Evolutionary conservation across 2,113 vertebrate genomes (phyloP).

Genomic region (Colistium nudipinnis): DNA sequence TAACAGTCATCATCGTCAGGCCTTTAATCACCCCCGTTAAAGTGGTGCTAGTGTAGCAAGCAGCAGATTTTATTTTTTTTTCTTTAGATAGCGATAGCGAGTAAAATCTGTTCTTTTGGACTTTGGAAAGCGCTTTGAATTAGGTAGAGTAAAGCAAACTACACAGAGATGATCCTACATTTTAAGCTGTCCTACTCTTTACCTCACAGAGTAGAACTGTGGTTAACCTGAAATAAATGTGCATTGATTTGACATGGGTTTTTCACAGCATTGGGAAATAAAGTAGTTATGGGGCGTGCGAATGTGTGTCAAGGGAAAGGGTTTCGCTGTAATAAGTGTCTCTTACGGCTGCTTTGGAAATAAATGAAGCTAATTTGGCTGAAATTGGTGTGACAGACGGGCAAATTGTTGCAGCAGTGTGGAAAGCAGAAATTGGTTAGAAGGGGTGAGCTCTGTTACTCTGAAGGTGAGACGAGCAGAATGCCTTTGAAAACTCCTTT

Average conservation of each 20-base stretch:
- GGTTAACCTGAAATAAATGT: conserved; percentile 76
- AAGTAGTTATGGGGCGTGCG: conserved; percentile 68
- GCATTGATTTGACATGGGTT: conserved; percentile 78
- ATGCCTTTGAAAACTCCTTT: conserved; percentile 53
- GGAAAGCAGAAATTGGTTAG: conserved; percentile 69
- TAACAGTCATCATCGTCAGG: conserved; percentile 84
- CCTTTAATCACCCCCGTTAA: conserved; percentile 88
- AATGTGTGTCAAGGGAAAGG: conserved; percentile 61
- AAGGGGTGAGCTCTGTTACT: conserved; percentile 53
- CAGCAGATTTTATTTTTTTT: conserved; percentile 40
- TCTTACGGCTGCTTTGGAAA: conserved; percentile 83
- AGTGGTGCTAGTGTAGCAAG: conserved; percentile 71
- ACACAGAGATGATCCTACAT: conserved; percentile 41
- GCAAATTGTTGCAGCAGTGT: conserved; percentile 79
- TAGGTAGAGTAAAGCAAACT: neutral
- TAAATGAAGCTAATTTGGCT: conserved; percentile 85
- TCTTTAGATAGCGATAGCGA: conserved; percentile 66
- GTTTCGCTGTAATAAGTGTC: conserved; percentile 85
- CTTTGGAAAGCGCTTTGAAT: conserved; percentile 17
- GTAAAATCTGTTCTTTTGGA: conserved; percentile 50
- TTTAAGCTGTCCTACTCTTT: conserved; percentile 64
- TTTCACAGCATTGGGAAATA: conserved; percentile 73
- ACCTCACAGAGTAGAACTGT: conserved; percentile 72
- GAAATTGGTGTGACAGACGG: conserved; percentile 85
- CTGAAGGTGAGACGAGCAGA: conserved; percentile 68